Percentiles rank a stretch among this genome's conserved stretches.
phyloP scores from a whole-genome alignment of 1,140 invertebrate genomes.

The Drosophila sulfurigaster region DNA sequence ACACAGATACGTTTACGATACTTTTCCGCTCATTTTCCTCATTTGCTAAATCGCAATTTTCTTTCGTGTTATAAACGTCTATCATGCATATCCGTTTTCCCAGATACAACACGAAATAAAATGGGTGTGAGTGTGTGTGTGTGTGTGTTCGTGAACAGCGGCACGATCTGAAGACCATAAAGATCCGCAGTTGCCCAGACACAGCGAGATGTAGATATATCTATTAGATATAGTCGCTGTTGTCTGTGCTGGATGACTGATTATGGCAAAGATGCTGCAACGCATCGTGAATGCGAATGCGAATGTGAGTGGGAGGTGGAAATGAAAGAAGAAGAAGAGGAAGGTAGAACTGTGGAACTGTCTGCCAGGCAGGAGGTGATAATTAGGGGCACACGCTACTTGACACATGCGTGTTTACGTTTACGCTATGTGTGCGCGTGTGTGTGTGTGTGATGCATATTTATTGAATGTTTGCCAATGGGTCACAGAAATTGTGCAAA shows the following conservation, averaged over 20 bases:
- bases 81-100: slow-evolving; percentile 75
- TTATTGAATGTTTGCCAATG: slow-evolving; percentile 54
- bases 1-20: slow-evolving; percentile 68
- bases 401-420: slow-evolving; percentile 2
- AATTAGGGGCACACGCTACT: slow-evolving; percentile 72
- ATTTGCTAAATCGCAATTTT: slow-evolving; percentile 71
- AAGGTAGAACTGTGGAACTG: background rate
- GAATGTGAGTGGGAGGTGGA: slow-evolving; percentile 23
- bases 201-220: slow-evolving; percentile 22
- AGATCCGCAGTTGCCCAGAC: slow-evolving; percentile 1
- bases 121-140: background rate
- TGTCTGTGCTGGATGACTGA: slow-evolving; percentile 50
- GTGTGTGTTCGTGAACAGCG: slow-evolving; percentile 49
- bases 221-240: slow-evolving; percentile 19
- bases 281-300: slow-evolving; percentile 9
- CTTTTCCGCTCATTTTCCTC: slow-evolving; percentile 77
- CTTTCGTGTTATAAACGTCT: slow-evolving; percentile 43
- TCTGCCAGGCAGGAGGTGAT: slow-evolving; percentile 67
- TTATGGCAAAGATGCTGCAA: slow-evolving; percentile 50
- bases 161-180: slow-evolving; percentile 70
- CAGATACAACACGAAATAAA: slow-evolving; percentile 28
- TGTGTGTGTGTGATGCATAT: slow-evolving; percentile 10
- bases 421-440: background rate
- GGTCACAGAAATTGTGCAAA: slow-evolving; percentile 33
- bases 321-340: background rate